phyloP scores from a whole-genome alignment of 2,797 vertebrate genomes.

The Luscinia megarhynchos region DNA sequence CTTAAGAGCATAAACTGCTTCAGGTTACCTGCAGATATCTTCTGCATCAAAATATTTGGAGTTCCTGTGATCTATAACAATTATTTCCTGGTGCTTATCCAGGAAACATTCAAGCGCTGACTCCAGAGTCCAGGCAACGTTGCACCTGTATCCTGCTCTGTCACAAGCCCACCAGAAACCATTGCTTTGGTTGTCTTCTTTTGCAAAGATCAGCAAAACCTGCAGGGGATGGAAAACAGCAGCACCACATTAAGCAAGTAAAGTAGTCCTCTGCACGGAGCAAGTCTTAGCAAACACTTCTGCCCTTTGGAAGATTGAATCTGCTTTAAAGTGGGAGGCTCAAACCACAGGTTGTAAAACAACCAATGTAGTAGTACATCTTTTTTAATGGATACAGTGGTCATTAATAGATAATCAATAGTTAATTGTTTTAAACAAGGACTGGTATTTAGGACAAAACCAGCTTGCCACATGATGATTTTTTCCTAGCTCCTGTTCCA shows the following conservation, averaged over 20 bases:
- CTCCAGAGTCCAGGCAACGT: slow-evolving; percentile 88
- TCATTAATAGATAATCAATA: neutral
- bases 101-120: slow-evolving; percentile 92
- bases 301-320: neutral
- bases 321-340: neutral
- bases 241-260: neutral
- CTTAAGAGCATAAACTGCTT: neutral
- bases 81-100: slow-evolving; percentile 94
- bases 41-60: slow-evolving; percentile 89
- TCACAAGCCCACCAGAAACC: slow-evolving; percentile 98
- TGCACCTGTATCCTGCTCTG: slow-evolving; percentile 91
- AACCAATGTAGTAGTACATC: neutral
- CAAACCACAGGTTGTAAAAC: neutral
- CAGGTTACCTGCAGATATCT: slow-evolving; percentile 87
- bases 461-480: neutral
- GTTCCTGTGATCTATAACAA: slow-evolving; percentile 90
- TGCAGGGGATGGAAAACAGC: slow-evolving; percentile 67
- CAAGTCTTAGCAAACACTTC: neutral
- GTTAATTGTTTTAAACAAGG: neutral
- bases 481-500: neutral
- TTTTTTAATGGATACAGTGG: neutral
- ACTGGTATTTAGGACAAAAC: neutral
- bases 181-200: slow-evolving; percentile 95
- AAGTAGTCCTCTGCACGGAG: neutral
- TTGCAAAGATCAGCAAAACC: slow-evolving; percentile 94